Percentiles rank a stretch among this genome's conserved stretches.
These are phyloP conservation scores for Lepeophtheirus salmonis DNA, from an alignment of 1,140 invertebrate species.

Conservation along the genomic window DNA sequence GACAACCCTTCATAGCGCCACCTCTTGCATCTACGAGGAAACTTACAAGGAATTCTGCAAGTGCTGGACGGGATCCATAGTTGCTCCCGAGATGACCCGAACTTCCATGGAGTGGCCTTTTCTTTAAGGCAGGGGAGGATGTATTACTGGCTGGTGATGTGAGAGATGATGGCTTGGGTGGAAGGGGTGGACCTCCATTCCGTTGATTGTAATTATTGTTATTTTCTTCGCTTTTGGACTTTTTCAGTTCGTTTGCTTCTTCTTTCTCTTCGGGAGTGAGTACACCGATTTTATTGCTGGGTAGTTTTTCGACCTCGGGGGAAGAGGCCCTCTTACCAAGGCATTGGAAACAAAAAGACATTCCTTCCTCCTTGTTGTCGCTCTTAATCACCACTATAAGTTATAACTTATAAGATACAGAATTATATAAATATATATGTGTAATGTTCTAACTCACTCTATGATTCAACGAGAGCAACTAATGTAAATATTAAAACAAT, in stretches of 20 bases:
- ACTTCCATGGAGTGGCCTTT: neutral
- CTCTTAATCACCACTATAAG: no score
- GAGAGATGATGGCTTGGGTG: neutral
- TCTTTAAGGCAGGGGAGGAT: neutral
- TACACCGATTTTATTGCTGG: neutral
- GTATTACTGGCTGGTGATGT: no score
- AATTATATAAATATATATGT: no score
- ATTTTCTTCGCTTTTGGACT: neutral
- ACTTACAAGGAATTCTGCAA: constrained; percentile 12
- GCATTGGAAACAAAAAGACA: neutral
- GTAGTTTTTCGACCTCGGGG: neutral
- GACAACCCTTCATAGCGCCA: constrained; percentile 14
- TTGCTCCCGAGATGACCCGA: neutral
- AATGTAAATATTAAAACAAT: no score
- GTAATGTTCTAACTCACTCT: no score
- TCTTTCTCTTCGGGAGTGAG: neutral
- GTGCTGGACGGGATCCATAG: neutral
- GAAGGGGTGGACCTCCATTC: neutral
- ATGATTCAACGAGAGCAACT: no score
- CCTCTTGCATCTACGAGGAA: constrained; percentile 15
- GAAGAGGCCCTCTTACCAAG: neutral
- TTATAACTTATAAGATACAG: no score
- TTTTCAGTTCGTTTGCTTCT: no score
- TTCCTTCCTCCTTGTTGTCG: neutral
- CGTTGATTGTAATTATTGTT: neutral